phyloP scores from a whole-genome alignment of 2,797 vertebrate genomes.

The Crocidura indochinensis region DNA sequence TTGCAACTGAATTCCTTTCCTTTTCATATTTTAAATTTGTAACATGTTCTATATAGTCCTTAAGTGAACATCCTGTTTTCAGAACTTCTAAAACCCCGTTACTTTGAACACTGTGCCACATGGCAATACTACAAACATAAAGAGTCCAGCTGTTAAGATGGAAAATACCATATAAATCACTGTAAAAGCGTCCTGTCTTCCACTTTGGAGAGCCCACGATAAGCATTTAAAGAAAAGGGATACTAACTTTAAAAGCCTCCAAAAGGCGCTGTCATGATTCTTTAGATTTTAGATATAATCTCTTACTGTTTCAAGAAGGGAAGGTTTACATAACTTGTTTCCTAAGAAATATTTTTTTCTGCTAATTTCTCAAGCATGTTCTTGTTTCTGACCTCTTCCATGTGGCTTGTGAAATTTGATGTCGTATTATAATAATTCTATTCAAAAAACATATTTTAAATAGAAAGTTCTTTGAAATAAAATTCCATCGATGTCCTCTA shows the following conservation, averaged over 20 bases:
- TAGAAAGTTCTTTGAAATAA: conserved; percentile 54
- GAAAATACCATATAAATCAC: conserved; percentile 83
- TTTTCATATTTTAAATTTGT: conserved; percentile 79
- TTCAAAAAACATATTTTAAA: conserved; percentile 55
- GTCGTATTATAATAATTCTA: conserved; percentile 75
- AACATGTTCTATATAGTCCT: conserved; percentile 76
- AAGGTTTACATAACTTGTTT: conserved; percentile 72
- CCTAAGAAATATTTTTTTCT: conserved; percentile 59
- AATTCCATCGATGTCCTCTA: conserved; percentile 56
- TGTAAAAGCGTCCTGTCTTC: conserved; percentile 79
- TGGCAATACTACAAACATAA: conserved; percentile 77
- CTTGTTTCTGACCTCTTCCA: conserved; percentile 51
- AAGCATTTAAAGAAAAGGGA: conserved; percentile 75
- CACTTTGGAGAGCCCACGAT: conserved; percentile 67
- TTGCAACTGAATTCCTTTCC: conserved; percentile 69
- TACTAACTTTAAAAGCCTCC: conserved; percentile 75
- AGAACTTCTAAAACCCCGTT: conserved; percentile 78
- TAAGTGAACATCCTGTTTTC: conserved; percentile 81
- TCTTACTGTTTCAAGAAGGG: conserved; percentile 57
- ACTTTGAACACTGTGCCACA: conserved; percentile 82
- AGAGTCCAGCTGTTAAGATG: conserved; percentile 79
- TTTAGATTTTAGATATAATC: conserved; percentile 74
- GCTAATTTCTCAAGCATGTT: conserved; percentile 72
- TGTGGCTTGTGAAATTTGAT: conserved; percentile 74
- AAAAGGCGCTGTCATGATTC: conserved; percentile 66